A percentile compares a stretch with the other conserved stretches of the same genome.
phyloP scores from a whole-genome alignment of 1,140 invertebrate genomes.

The Armadillidium nasatum region DNA sequence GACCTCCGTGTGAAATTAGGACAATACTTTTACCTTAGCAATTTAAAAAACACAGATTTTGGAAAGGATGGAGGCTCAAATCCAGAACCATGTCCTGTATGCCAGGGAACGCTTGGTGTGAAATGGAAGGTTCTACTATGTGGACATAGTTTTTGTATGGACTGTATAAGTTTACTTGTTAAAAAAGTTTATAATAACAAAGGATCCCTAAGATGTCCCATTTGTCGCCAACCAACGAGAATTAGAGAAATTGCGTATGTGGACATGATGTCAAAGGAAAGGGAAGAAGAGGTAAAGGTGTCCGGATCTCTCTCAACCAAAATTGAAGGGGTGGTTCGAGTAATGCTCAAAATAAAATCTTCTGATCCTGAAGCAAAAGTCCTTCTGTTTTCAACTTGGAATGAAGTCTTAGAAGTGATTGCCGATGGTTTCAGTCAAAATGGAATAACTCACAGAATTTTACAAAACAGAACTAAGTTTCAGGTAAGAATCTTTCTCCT shows the following conservation, averaged over 20 bases:
- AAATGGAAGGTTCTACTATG: conserved; percentile 65
- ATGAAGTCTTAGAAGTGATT: conserved; percentile 60
- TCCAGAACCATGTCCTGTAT: conserved; percentile 67
- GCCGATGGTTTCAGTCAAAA: conserved; percentile 60
- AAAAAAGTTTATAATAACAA: conserved; percentile 47
- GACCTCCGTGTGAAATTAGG: conserved; percentile 53
- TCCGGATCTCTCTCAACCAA: conserved; percentile 66
- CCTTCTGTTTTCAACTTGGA: conserved; percentile 70
- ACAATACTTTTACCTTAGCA: conserved; percentile 56
- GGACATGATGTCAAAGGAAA: conserved; percentile 50
- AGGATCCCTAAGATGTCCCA: conserved; percentile 55
- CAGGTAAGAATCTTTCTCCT: conserved; percentile 51
- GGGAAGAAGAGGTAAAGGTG: conserved; percentile 47
- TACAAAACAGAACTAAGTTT: conserved; percentile 52
- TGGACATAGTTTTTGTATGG: conserved; percentile 64
- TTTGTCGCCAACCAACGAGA: conserved; percentile 60
- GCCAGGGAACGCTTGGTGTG: conserved; percentile 56
- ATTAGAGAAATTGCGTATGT: conserved; percentile 60
- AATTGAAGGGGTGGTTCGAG: conserved; percentile 62
- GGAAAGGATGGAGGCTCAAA: conserved; percentile 52
- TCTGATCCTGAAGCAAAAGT: conserved; percentile 61
- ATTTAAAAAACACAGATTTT: conserved; percentile 52
- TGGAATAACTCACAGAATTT: conserved; percentile 53
- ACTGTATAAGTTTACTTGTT: conserved; percentile 55
- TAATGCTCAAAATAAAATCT: conserved; percentile 57